Conservation (phyloP, 2,888 invertebrate species). For the Falcaria lacertinaria region DNA sequence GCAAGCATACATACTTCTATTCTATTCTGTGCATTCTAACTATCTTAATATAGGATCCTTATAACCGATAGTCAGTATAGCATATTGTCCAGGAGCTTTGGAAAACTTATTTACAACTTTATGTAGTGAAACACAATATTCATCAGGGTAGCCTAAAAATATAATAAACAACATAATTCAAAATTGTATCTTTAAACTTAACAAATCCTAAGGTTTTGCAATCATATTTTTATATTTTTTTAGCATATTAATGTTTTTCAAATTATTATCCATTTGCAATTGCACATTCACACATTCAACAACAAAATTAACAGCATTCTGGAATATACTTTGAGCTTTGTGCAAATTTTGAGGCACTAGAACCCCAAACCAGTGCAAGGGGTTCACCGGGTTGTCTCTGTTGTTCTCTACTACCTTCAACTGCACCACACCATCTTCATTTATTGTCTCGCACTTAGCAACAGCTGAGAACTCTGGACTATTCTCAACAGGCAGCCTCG, state of each 20-base stretch:
- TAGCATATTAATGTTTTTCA: conserved; percentile 44
- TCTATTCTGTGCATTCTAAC: too few relatives aligned
- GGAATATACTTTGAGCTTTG: conserved; percentile 86
- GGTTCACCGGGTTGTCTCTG: conserved; percentile 73
- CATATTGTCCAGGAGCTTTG: too few relatives aligned
- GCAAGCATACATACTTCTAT: too few relatives aligned
- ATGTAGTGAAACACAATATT: too few relatives aligned
- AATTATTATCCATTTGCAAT: conserved; percentile 70
- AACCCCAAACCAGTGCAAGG: conserved; percentile 92
- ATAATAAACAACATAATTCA: too few relatives aligned
- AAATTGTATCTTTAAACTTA: too few relatives aligned
- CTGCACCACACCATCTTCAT: conserved; percentile 63
- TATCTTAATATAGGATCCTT: too few relatives aligned
- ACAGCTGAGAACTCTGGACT: conserved; percentile 69
- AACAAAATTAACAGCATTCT: conserved; percentile 82
- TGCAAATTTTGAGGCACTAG: conserved; percentile 89
- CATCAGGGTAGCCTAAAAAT: too few relatives aligned
- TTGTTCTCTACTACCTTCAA: conserved; percentile 52
- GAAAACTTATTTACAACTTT: too few relatives aligned
- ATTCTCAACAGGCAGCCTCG: conserved; percentile 85
- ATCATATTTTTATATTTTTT: conserved; percentile 37
- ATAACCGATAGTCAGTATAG: too few relatives aligned
- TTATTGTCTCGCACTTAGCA: conserved; percentile 50
- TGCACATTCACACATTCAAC: conserved; percentile 86
- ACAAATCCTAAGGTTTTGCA: not conserved